Evolutionary conservation across 1,140 invertebrate genomes (phyloP).

Genomic region (Drosophila obscura): DNA sequence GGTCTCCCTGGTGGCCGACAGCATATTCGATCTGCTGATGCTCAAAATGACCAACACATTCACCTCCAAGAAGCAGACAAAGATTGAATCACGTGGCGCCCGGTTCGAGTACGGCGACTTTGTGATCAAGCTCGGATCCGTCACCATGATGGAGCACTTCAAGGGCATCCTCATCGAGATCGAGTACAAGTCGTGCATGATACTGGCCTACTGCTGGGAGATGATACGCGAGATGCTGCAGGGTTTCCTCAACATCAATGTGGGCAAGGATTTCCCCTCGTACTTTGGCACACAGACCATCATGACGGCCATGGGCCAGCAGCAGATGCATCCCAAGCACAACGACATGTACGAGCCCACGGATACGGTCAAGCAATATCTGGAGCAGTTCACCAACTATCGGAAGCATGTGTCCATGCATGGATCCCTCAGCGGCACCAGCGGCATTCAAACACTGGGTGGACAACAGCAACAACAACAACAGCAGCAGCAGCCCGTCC

Average conservation of each 20-base stretch:
- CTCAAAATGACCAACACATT: slow-evolving; percentile 94
- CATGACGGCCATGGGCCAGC: slow-evolving; percentile 78
- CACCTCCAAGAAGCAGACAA: slow-evolving; percentile 93
- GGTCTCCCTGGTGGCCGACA: slow-evolving; percentile 94
- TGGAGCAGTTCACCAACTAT: slow-evolving; percentile 96
- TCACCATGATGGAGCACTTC: slow-evolving; percentile 96
- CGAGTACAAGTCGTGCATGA: slow-evolving; percentile 95
- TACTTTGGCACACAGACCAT: slow-evolving; percentile 86
- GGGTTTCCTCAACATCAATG: slow-evolving; percentile 92
- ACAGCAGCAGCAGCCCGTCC: slow-evolving; percentile 23
- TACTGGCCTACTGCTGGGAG: slow-evolving; percentile 95
- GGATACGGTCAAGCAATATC: slow-evolving; percentile 97
- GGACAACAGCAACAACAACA: slow-evolving; percentile 8
- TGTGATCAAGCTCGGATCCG: slow-evolving; percentile 95
- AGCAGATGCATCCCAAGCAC: slow-evolving; percentile 84
- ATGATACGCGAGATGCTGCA: slow-evolving; percentile 96
- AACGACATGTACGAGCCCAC: slow-evolving; percentile 95
- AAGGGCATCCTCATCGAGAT: slow-evolving; percentile 97
- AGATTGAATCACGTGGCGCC: slow-evolving; percentile 96
- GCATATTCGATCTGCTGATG: slow-evolving; percentile 95
- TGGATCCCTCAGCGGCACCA: slow-evolving; percentile 7
- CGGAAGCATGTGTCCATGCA: slow-evolving; percentile 87
- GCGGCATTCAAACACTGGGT: background rate
- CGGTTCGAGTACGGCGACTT: slow-evolving; percentile 97
- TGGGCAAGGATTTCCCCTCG: slow-evolving; percentile 87